phyloP scores from a whole-genome alignment of 2,888 invertebrate species.

The Stenodema calcarata region DNA sequence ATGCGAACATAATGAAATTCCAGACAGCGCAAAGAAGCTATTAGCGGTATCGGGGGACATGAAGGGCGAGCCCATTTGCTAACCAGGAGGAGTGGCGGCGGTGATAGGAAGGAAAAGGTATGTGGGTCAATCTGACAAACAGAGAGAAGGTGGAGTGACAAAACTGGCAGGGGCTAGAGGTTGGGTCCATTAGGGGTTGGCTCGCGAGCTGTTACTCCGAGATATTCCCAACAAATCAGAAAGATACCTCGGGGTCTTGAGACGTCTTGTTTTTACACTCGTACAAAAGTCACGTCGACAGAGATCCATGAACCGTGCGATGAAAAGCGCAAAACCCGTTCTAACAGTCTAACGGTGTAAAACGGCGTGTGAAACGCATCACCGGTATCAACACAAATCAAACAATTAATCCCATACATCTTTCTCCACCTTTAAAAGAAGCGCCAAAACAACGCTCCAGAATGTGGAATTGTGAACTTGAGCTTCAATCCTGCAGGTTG shows the following conservation, averaged over 20 bases:
- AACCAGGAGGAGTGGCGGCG: not conserved
- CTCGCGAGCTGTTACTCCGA: not conserved
- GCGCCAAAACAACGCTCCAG: too few species aligned
- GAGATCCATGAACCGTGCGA: too few species aligned
- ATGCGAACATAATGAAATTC: not conserved
- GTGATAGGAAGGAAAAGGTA: not conserved
- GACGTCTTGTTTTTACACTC: not conserved
- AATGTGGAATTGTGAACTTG: too few species aligned
- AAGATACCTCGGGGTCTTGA: not conserved
- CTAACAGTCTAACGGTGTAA: too few species aligned
- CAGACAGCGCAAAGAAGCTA: not conserved
- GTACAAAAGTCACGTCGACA: too few species aligned
- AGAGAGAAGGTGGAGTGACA: not conserved
- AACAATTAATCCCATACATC: too few species aligned
- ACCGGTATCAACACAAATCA: too few species aligned
- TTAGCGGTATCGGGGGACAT: not conserved
- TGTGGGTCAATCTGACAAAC: slow-evolving; percentile 2
- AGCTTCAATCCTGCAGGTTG: too few species aligned
- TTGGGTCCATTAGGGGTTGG: not conserved
- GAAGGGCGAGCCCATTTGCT: not conserved
- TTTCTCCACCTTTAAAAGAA: too few species aligned
- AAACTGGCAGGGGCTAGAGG: not conserved
- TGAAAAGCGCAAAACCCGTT: too few species aligned
- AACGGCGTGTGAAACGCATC: too few species aligned
- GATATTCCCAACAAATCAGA: not conserved